These are phyloP conservation scores for Tortricodes alternella DNA, from an alignment of 2,888 invertebrate genomes.

Conservation along the genomic window DNA sequence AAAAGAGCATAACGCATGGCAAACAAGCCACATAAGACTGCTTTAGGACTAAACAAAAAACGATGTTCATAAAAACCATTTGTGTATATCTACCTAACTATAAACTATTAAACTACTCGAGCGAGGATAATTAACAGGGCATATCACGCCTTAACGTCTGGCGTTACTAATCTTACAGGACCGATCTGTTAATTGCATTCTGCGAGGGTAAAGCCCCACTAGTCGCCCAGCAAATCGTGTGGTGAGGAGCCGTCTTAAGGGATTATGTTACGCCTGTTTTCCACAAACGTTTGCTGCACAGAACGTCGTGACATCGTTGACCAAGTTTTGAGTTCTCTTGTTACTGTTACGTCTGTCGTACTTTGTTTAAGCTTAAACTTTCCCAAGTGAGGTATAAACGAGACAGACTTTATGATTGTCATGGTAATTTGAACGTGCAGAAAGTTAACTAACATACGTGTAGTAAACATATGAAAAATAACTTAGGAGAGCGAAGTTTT, in stretches of 20 bases:
- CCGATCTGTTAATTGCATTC: constrained; percentile 16
- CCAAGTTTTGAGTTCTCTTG: constrained; percentile 3
- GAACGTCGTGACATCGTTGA: constrained; percentile 7
- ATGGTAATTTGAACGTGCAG: too few relatives aligned
- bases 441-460: too few relatives aligned
- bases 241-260: constrained; percentile 3
- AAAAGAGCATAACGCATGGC: too few relatives aligned
- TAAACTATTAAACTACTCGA: background rate
- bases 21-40: too few relatives aligned
- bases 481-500: too few relatives aligned
- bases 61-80: too few relatives aligned
- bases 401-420: too few relatives aligned
- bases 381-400: background rate
- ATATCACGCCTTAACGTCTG: constrained; percentile 7
- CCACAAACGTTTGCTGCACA: background rate
- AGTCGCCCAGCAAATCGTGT: constrained; percentile 2
- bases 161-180: constrained; percentile 5
- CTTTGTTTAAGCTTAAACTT: background rate
- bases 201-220: background rate
- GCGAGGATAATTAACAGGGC: constrained; percentile 1
- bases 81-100: too few relatives aligned
- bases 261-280: constrained; percentile 6
- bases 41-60: too few relatives aligned
- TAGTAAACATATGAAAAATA: too few relatives aligned
- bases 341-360: background rate